Evolutionary conservation across 2,888 invertebrate species (phyloP), one percentile per base, ranked within the genome.

Genomic region (Nematopogon swammerdamellus): DNA sequence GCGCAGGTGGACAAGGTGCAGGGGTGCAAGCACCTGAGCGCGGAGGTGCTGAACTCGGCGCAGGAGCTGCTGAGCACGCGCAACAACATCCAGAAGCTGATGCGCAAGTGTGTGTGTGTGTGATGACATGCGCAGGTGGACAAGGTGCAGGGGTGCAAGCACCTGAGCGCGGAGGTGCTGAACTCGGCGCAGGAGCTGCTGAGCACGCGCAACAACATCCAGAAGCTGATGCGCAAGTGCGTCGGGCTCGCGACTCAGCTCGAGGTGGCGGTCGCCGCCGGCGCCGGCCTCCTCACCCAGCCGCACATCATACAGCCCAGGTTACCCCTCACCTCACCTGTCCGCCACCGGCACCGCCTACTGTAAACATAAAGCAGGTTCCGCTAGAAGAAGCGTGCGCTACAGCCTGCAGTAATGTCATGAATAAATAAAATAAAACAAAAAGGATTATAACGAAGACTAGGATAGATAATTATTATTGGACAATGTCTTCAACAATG

Each of bases 21-120:
- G 62, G 81, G 69, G 44, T 85, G 81, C 59, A 92, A 89, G 64
- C 73, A 80, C 54, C 65, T 95, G 17, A 89, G 86, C 52, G 86
- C 90, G 0, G n/a, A 92, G 57, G 66, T 96, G 48, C 71, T 96
- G 49, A 92, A 95, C 65, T 81, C 89, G 1, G 91, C 92, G 0
- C 91, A 93, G 64, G 83, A 82, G 59, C 67, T 88, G 52, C 68
- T 93, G 14, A 81, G 83, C 19, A 91, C 91, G 1, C 82, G 94
- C 48, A 86, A 85, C 57, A 91, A 91, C 53, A 86, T 96, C 1
- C 85, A 85, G 50, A 80, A 83, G 51, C 81, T 96, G 52, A 91
- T 96, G 88, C 87, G 87, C 64, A 91, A 91, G 67, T 97, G 97
- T 63, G 86, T 92, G n/a, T n/a, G n/a, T n/a, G n/a, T n/a, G n/a